A percentile compares a stretch with the other conserved stretches of the same genome.
phyloP scores from a whole-genome alignment of 2,888 invertebrate species.

The Ashinkailepas kermadecensis region DNA sequence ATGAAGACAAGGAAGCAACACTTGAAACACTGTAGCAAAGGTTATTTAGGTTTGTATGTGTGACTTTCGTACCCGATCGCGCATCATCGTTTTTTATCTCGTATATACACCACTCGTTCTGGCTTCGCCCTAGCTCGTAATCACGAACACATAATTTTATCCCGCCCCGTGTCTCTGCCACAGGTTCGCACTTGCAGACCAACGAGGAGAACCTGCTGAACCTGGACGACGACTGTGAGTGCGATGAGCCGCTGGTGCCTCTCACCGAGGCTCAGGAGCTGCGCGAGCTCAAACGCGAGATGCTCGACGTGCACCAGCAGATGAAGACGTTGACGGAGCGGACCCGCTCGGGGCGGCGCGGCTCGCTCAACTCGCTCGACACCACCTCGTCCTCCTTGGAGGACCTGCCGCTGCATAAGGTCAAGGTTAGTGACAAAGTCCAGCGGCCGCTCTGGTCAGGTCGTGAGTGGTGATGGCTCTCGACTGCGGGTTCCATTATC shows the following conservation, averaged over 20 bases:
- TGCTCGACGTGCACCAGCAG: slow-evolving; percentile 3
- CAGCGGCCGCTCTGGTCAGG: no score
- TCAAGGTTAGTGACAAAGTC: slow-evolving; percentile 28
- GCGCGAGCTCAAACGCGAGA: slow-evolving; percentile 33
- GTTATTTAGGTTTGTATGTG: no score
- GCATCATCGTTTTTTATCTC: no score
- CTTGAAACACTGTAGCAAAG: no score
- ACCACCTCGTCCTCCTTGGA: slow-evolving; percentile 33
- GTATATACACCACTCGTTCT: no score
- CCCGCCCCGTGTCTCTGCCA: slow-evolving; percentile 32
- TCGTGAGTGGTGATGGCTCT: no score
- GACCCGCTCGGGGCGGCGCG: background rate
- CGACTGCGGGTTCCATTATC: no score
- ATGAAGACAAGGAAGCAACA: no score
- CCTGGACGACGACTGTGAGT: slow-evolving; percentile 41
- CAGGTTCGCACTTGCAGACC: slow-evolving; percentile 35
- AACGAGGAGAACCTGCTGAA: slow-evolving; percentile 36
- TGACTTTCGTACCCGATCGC: no score
- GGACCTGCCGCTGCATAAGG: slow-evolving; percentile 31
- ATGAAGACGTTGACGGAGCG: slow-evolving; percentile 18
- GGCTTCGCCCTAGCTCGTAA: no score
- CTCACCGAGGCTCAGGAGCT: slow-evolving; percentile 35
- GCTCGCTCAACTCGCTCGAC: slow-evolving; percentile 31
- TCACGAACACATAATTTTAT: no score
- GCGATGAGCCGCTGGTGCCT: slow-evolving; percentile 40